phyloP scores from a whole-genome alignment of 2,888 invertebrate genomes.

The Chironomus riparius region DNA sequence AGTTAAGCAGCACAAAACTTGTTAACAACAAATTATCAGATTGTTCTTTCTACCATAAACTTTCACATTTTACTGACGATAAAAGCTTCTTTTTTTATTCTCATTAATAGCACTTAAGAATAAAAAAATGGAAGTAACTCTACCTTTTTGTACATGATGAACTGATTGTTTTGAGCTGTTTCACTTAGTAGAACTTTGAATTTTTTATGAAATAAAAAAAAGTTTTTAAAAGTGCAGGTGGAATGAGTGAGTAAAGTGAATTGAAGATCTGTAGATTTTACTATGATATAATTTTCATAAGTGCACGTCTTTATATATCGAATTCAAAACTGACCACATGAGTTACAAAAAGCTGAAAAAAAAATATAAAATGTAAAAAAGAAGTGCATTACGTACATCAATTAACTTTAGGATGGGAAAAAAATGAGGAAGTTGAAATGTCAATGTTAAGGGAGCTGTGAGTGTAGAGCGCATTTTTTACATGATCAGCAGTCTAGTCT shows the following conservation, averaged over 20 bases:
- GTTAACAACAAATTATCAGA: too few species aligned
- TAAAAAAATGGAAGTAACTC: background rate
- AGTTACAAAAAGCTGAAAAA: too few species aligned
- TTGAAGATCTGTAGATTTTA: slow-evolving; percentile 14
- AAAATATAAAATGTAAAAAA: too few species aligned
- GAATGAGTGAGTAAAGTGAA: background rate
- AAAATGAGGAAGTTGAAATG: background rate
- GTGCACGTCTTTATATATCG: slow-evolving; percentile 16
- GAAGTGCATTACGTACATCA: background rate
- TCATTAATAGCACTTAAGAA: too few species aligned
- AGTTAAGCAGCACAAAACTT: too few species aligned
- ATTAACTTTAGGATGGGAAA: background rate
- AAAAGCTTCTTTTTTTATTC: too few species aligned
- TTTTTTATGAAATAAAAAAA: background rate
- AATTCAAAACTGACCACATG: background rate
- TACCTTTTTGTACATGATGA: slow-evolving; percentile 15
- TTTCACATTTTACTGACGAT: too few species aligned
- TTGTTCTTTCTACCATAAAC: too few species aligned
- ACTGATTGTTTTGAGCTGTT: background rate
- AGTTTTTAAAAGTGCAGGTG: background rate
- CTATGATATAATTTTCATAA: slow-evolving; percentile 23
- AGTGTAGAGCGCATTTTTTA: too few species aligned
- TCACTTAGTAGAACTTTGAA: background rate
- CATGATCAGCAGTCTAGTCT: too few species aligned
- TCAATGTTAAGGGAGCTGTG: too few species aligned